Conservation (phyloP, 1,140 invertebrate species). For the Solenopsis fugax region DNA sequence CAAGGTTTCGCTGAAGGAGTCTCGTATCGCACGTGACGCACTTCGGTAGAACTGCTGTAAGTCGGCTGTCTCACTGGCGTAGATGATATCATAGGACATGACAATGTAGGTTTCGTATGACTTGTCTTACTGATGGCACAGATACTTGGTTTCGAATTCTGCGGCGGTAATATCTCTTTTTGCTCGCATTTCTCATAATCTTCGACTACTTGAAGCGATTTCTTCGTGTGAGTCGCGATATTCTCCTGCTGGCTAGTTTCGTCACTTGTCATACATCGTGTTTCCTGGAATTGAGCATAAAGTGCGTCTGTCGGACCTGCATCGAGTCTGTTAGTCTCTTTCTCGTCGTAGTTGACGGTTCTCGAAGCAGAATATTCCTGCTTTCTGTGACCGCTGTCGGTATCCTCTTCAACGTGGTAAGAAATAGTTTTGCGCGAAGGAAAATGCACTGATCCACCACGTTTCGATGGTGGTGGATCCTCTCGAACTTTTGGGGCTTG, state of each 20-base stretch:
- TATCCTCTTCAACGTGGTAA: slow-evolving; percentile 81
- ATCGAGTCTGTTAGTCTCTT: slow-evolving; percentile 73
- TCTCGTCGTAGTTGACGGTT: slow-evolving; percentile 69
- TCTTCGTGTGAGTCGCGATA: slow-evolving; percentile 67
- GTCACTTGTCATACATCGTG: slow-evolving; percentile 76
- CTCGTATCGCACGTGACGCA: slow-evolving; percentile 81
- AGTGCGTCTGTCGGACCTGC: slow-evolving; percentile 65
- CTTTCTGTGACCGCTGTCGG: slow-evolving; percentile 77
- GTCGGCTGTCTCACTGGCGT: slow-evolving; percentile 76
- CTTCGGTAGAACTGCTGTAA: slow-evolving; percentile 78
- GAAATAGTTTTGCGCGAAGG: slow-evolving; percentile 73
- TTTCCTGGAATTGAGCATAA: slow-evolving; percentile 78
- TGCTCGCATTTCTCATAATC: slow-evolving; percentile 76
- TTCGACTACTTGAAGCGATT: slow-evolving; percentile 74
- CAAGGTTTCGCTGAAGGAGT: slow-evolving; percentile 72
- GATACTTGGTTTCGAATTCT: slow-evolving; percentile 41
- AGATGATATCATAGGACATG: slow-evolving; percentile 77
- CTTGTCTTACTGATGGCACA: slow-evolving; percentile 80
- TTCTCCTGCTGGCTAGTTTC: slow-evolving; percentile 74
- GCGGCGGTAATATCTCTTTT: slow-evolving; percentile 52
- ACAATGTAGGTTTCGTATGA: slow-evolving; percentile 68
- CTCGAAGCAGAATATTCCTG: slow-evolving; percentile 69
- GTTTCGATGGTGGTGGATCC: slow-evolving; percentile 66
- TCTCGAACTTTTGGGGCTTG: slow-evolving; percentile 80
- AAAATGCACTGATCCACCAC: slow-evolving; percentile 59